Percentiles rank a stretch among this genome's conserved stretches.
Conservation (phyloP, 2,113 vertebrate genomes). For the Oreotrochilus melanogaster region DNA sequence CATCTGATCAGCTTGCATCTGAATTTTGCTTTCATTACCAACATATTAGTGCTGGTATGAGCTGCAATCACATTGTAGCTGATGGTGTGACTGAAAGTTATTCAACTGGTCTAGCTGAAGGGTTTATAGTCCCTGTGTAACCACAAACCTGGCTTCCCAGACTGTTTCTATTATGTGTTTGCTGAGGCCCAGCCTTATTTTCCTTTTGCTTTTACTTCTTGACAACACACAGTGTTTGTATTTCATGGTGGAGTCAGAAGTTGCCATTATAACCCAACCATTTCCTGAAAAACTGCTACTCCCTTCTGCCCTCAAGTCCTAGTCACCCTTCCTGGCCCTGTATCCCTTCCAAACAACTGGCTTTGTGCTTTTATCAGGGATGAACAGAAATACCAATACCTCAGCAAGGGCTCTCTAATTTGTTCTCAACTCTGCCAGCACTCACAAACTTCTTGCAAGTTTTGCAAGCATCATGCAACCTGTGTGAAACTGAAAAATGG, state of each 20-base stretch:
- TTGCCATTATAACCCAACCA: slow-evolving; percentile 4
- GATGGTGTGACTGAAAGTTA: not conserved
- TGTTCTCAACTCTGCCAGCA: not conserved
- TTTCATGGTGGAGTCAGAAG: not conserved
- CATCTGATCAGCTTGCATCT: not conserved
- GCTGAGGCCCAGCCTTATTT: slow-evolving; percentile 12
- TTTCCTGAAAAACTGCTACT: not conserved
- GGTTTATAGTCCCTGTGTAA: not conserved
- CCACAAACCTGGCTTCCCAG: slow-evolving; percentile 6
- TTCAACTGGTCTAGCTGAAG: not conserved
- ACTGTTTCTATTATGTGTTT: not conserved
- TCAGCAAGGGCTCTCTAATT: not conserved
- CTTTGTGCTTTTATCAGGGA: not conserved
- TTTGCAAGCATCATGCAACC: not conserved
- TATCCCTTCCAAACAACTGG: not conserved
- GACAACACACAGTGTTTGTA: not conserved
- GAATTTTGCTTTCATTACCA: not conserved
- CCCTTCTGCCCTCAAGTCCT: not conserved
- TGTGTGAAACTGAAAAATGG: not conserved
- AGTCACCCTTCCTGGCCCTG: not conserved
- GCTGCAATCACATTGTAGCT: not conserved
- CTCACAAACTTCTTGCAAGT: not conserved
- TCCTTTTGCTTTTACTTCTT: not conserved
- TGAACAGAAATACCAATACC: not conserved
- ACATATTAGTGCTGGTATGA: not conserved